These are phyloP conservation scores for Cybosia mesomella DNA, from an alignment of 2,888 invertebrate genomes.

Conservation along the genomic window DNA sequence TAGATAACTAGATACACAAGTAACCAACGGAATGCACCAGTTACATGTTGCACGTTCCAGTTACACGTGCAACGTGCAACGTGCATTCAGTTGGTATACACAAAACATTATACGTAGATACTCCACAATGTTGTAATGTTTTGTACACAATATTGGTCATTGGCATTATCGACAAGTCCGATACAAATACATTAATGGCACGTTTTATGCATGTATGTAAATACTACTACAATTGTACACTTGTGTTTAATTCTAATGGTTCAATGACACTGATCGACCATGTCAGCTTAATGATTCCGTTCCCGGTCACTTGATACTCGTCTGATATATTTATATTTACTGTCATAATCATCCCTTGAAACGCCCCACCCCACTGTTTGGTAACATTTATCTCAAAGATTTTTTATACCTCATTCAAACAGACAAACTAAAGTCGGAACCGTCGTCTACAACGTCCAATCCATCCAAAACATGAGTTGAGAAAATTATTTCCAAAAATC, in stretches of 20 bases:
- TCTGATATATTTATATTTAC: background rate
- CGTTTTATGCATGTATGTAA: background rate
- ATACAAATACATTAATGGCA: background rate
- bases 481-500: too few relatives aligned
- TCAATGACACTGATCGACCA: background rate
- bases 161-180: background rate
- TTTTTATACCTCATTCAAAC: too few relatives aligned
- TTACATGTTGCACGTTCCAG: too few relatives aligned
- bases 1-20: too few relatives aligned
- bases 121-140: background rate
- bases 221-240: background rate
- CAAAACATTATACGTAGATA: background rate
- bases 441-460: too few relatives aligned
- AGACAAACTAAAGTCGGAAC: too few relatives aligned
- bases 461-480: too few relatives aligned
- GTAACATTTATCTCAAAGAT: too few relatives aligned
- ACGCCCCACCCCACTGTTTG: too few relatives aligned
- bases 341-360: background rate
- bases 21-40: too few relatives aligned
- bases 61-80: background rate
- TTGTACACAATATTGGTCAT: background rate
- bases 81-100: background rate
- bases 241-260: background rate
- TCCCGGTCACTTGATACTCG: background rate
- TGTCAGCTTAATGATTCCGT: background rate